Base-by-base conservation (phyloP, 2,113 vertebrate species). In the Pelecanus crispus region DNA sequence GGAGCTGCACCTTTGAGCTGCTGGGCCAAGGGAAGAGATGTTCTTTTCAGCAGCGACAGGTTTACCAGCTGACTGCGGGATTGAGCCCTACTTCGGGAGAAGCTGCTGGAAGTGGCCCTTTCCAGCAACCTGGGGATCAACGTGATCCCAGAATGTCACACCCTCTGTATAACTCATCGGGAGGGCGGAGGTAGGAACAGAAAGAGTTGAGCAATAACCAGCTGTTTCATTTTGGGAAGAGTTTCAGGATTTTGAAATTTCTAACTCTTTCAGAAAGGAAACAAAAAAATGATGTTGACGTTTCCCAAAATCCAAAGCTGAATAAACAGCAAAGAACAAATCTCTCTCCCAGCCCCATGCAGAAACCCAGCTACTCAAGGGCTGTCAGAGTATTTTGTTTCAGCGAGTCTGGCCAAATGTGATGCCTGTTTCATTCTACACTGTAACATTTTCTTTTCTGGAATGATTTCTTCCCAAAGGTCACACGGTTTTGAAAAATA, bases 161-260 rank as follows among this genome's bases (percentile, higher is more conserved):
- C 95, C 94, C 96, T 89, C 53, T 3, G 17, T 17, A n/a, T 74
- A 96, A 95, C 96, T 94, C 96, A 95, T 92, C 95, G 3, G 67
- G 82, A 95, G 96, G 95, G 96, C 4, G 88, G 96, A 61, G 93
- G 81, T 81, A 81, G 95, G 40, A 78, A 10, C 59, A 25, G 67
- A 7, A 10, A 8, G 15, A 2, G 25, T 97, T 97, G 95, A 92
- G 94, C 94, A 97, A 97, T 11, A 63, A 56, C 65, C 93, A 89
- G 95, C 96, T 81, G 83, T 49, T 91, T 91, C 77, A 32, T 97
- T 97, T 96, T 91, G 96, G 96, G 95, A 97, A 96, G 91, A 96
- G 96, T 83, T 96, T 93, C 95, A 94, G 92, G 58, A 28, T 94
- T 96, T 95, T 78, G 95, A 97, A 97, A 97, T 81, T 94, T 94